Evolutionary conservation across 2,888 invertebrate species (phyloP).

Genomic region (Cantharis flavilabris): DNA sequence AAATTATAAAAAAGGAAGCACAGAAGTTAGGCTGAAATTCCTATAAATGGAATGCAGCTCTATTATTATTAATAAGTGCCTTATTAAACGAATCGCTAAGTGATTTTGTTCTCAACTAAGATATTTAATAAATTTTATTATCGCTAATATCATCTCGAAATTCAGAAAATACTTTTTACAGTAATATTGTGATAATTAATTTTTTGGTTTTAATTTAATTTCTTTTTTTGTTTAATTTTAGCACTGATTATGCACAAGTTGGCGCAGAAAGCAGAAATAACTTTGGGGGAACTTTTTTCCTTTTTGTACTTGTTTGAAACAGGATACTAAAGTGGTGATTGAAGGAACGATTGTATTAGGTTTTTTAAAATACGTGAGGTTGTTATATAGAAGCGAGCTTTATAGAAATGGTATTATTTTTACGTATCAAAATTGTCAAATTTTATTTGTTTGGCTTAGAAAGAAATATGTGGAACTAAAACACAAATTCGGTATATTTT

Average conservation of each 20-base stretch:
- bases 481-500: not conserved
- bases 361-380: not conserved
- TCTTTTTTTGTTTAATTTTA: not conserved
- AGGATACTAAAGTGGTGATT: not conserved
- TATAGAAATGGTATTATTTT: not conserved
- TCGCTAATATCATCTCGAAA: not conserved
- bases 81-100: constrained; percentile 22
- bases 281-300: not conserved
- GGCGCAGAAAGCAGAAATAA: not conserved
- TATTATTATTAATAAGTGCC: constrained; percentile 27
- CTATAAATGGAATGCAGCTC: constrained; percentile 22
- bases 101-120: constrained; percentile 13
- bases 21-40: constrained; percentile 19
- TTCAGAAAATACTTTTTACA: not conserved
- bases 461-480: not conserved
- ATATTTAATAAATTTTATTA: constrained; percentile 32
- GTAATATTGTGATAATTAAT: not conserved
- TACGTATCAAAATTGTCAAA: not conserved
- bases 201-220: not conserved
- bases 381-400: not conserved
- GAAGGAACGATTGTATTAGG: not conserved
- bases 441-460: not conserved
- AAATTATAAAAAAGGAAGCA: constrained; percentile 15
- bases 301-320: not conserved
- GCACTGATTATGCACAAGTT: not conserved